Evolutionary conservation across 1,140 invertebrate species (phyloP), one percentile per base, ranked within the genome.

Genomic region (Pseudomyrmex dendroicus): DNA sequence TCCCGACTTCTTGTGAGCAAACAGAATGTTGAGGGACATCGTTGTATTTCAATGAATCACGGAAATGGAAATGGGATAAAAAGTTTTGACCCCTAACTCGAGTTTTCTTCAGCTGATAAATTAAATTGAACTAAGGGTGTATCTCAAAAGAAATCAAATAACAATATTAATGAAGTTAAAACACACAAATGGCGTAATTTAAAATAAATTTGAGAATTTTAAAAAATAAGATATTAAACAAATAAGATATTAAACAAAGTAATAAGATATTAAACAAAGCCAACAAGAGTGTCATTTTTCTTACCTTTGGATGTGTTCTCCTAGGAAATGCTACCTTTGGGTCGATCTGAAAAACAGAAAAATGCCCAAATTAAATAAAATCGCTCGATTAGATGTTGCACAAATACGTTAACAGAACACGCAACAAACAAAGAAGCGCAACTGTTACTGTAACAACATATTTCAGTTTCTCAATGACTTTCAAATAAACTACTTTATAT

Each of bases 261-360:
- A 35, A 35, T 35, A 35, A 35, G 35, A 35, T 5, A 35, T 35
- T 35, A 35, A 35, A 35, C 35, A 35, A 7, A 35, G 35, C 5
- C 35, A 20, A 35, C 35, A 35, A 35, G 35, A 35, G 35, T 35
- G 35, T 35, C 12, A 62, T 4, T 64, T 50, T 61, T 22, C 97
- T 97, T 96, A 99, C 98, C 97, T 99, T 99, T 95, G 98, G 98
- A 96, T 99, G 98, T 96, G 98, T 98, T 96, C 98, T 97, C 95
- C 99, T 97, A 89, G 99, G 99, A 96, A 99, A 99, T 94, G 99
- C 99, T 95, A 99, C 98, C 97, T 99, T 99, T 90, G 99, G 99
- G 95, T 99, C 99, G 96, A 99, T 99, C 98, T 99, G 35, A 35
- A 97, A 89, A 98, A 97, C 92, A 93, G 91, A 88, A 10, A 84